phyloP scores from a whole-genome alignment of 2,888 invertebrate species.

The Zhuqinia jingwanae region DNA sequence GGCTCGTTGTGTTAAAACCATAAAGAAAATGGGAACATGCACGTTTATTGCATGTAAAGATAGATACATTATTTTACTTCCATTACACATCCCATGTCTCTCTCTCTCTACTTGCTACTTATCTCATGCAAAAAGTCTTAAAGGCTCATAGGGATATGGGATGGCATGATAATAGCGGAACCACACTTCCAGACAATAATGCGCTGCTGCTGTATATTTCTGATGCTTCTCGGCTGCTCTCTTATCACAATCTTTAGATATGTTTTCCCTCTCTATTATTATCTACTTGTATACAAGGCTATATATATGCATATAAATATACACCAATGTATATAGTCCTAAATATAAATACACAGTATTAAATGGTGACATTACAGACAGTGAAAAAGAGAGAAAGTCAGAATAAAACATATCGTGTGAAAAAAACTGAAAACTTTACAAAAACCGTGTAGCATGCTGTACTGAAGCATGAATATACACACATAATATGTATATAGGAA shows the following conservation, averaged over 20 bases:
- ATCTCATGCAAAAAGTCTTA: conserved; percentile 63
- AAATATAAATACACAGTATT: no score
- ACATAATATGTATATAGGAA: background rate
- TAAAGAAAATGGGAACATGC: conserved; percentile 27
- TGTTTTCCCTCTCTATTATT: conserved; percentile 19
- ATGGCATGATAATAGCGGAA: conserved; percentile 52
- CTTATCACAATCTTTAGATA: conserved; percentile 47
- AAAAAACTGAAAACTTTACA: conserved; percentile 17
- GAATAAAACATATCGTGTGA: conserved; percentile 47
- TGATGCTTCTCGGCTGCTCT: background rate
- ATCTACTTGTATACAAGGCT: conserved; percentile 1
- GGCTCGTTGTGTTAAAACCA: background rate
- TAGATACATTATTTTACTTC: conserved; percentile 47
- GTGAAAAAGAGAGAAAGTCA: background rate
- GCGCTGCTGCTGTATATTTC: conserved; percentile 8
- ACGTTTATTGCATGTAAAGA: conserved; percentile 58
- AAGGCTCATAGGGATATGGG: conserved; percentile 56
- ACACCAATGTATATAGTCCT: no score
- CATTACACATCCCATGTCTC: conserved; percentile 34
- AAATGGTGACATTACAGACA: background rate
- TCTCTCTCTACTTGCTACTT: background rate
- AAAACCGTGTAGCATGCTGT: no score
- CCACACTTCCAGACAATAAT: conserved; percentile 43
- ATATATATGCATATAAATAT: no score
- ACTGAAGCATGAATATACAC: no score